These are phyloP conservation scores for Chrosomus eos DNA, from an alignment of 2,797 vertebrate genomes.

Conservation along the genomic window DNA sequence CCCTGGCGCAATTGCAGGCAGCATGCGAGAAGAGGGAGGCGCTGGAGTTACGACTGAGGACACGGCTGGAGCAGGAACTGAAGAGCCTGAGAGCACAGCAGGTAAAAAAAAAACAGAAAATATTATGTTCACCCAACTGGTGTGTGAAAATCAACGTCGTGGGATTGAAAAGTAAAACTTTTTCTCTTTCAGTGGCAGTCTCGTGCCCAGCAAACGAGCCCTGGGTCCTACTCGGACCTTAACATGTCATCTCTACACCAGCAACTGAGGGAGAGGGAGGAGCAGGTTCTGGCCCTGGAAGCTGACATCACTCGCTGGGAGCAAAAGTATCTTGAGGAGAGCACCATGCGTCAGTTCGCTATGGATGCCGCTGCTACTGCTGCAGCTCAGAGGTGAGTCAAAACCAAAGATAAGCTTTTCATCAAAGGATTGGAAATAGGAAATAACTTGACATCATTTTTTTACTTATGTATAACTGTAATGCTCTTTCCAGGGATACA, in stretches of 20 bases:
- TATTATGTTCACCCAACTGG: neutral
- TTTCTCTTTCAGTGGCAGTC: constrained; percentile 61
- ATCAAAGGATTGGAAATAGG: neutral
- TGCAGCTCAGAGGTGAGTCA: constrained; percentile 84
- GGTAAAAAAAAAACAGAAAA: constrained; percentile 72
- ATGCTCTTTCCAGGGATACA: constrained; percentile 79
- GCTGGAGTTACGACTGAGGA: constrained; percentile 89
- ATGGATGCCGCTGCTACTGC: constrained; percentile 96
- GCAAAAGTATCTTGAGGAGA: constrained; percentile 96
- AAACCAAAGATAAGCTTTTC: constrained; percentile 4
- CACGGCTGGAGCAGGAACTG: constrained; percentile 93
- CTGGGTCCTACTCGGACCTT: constrained; percentile 64
- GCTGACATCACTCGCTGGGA: constrained; percentile 99
- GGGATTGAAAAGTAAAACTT: neutral
- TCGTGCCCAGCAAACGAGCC: constrained; percentile 54
- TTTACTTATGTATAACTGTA: constrained; percentile 29
- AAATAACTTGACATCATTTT: neutral
- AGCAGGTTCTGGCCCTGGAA: constrained; percentile 91
- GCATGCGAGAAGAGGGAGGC: constrained; percentile 95
- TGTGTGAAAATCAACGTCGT: neutral
- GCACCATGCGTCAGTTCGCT: constrained; percentile 97
- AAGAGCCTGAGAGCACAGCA: constrained; percentile 92
- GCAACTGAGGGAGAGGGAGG: constrained; percentile 91
- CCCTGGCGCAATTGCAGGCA: constrained; percentile 92
- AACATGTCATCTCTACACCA: constrained; percentile 81